Percentiles rank a stretch among this genome's conserved stretches.
Conservation (phyloP, 1,140 invertebrate genomes). For the Doryteuthis pealeii region DNA sequence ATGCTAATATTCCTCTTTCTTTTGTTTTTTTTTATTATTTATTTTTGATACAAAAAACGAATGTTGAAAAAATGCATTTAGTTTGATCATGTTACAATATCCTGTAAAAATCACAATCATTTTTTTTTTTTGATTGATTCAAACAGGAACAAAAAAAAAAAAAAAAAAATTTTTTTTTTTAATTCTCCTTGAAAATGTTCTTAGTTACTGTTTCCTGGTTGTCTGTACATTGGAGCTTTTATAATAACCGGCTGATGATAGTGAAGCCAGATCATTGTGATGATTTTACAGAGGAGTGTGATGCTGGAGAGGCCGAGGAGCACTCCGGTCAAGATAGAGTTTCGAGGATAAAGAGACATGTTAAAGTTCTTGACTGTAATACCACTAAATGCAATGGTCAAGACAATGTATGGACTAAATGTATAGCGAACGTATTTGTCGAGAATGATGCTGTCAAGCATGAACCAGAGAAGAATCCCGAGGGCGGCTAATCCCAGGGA, state of each 20-base stretch:
- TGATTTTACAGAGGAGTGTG: not conserved
- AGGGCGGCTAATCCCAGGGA: constrained; percentile 25
- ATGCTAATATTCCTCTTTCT: no score
- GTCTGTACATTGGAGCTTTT: not conserved
- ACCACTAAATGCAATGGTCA: constrained; percentile 44
- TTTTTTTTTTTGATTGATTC: not conserved
- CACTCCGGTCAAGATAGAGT: constrained; percentile 43
- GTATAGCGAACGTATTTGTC: constrained; percentile 49
- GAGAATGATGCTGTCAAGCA: constrained; percentile 40
- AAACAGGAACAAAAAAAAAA: not conserved
- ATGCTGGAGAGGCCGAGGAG: constrained; percentile 25
- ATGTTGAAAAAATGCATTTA: no score
- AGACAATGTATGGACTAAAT: constrained; percentile 44
- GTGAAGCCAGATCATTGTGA: not conserved
- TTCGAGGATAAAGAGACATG: constrained; percentile 16
- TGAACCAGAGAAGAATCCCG: constrained; percentile 36
- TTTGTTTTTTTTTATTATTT: no score
- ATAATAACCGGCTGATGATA: not conserved
- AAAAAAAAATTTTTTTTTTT: not conserved
- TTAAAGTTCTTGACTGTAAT: constrained; percentile 36
- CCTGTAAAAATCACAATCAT: not conserved
- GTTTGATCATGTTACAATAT: not conserved
- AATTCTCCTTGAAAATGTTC: no score
- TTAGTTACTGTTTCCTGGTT: not conserved
- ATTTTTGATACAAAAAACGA: no score